A percentile compares a stretch with the other conserved stretches of the same genome.
phyloP scores from a whole-genome alignment of 2,797 vertebrate species.

The Mycteria americana region DNA sequence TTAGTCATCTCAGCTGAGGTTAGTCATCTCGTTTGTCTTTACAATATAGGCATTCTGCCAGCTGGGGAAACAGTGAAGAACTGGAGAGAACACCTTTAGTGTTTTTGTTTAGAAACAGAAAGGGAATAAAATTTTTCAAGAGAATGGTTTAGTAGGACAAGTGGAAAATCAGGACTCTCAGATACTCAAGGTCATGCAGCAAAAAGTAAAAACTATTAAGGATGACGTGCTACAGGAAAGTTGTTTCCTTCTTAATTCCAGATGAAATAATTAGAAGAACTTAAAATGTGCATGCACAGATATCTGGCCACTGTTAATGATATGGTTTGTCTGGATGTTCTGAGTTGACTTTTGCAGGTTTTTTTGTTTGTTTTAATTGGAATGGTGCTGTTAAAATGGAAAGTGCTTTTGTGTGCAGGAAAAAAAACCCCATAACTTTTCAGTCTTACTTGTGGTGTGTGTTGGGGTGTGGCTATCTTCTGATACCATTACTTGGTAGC shows the following conservation, averaged over 20 bases:
- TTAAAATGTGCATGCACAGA: neutral
- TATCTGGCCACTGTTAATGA: neutral
- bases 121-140: neutral
- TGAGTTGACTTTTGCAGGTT: neutral
- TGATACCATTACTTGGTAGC: neutral
- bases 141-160: neutral
- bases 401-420: neutral
- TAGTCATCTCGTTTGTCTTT: neutral
- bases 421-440: neutral
- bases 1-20: neutral
- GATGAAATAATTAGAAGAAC: neutral
- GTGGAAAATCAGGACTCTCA: neutral
- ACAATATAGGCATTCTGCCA: neutral
- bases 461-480: neutral
- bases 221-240: neutral
- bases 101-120: slow-evolving; percentile 15
- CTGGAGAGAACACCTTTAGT: neutral
- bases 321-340: neutral
- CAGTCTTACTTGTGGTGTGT: neutral
- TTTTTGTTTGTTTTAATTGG: neutral
- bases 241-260: neutral
- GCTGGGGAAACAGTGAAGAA: neutral
- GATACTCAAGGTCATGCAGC: neutral
- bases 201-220: neutral
- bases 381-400: neutral